A percentile compares a stretch with the other conserved stretches of the same genome.
Conservation (phyloP, 2,797 vertebrate species). For the Falco novaeseelandiae region DNA sequence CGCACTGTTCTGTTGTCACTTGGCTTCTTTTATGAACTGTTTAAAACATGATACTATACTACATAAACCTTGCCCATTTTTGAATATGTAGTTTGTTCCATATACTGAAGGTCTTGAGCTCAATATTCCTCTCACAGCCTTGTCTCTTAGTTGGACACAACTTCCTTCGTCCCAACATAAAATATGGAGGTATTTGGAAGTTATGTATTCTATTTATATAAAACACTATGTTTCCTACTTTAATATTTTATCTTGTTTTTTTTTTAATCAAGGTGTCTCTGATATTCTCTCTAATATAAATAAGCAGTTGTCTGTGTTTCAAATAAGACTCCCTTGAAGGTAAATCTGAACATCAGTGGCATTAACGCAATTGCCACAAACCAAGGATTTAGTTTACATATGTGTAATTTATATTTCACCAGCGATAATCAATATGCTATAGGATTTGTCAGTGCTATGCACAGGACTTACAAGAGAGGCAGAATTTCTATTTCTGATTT, state of each 20-base stretch:
- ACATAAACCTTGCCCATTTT: slow-evolving; percentile 20
- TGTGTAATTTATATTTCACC: not conserved
- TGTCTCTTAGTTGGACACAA: not conserved
- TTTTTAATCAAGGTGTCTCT: not conserved
- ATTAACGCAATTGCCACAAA: not conserved
- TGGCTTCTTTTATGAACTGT: slow-evolving; percentile 53
- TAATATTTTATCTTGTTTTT: not conserved
- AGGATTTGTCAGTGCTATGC: not conserved
- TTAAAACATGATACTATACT: slow-evolving; percentile 57
- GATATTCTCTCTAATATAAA: not conserved
- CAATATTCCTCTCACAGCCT: not conserved
- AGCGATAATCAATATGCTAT: not conserved
- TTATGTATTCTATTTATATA: not conserved
- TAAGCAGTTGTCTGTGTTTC: not conserved
- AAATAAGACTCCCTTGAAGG: not conserved
- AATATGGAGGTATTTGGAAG: not conserved
- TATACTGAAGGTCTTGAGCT: not conserved
- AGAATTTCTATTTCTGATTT: not conserved
- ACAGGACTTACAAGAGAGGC: not conserved
- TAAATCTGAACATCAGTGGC: not conserved
- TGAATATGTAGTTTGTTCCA: not conserved
- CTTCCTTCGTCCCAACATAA: not conserved
- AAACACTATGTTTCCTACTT: not conserved
- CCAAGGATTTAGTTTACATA: not conserved
- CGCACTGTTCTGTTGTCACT: slow-evolving; percentile 51